Evolutionary conservation across 2,113 vertebrate genomes (phyloP).

Genomic region (Vireo altiloquus): DNA sequence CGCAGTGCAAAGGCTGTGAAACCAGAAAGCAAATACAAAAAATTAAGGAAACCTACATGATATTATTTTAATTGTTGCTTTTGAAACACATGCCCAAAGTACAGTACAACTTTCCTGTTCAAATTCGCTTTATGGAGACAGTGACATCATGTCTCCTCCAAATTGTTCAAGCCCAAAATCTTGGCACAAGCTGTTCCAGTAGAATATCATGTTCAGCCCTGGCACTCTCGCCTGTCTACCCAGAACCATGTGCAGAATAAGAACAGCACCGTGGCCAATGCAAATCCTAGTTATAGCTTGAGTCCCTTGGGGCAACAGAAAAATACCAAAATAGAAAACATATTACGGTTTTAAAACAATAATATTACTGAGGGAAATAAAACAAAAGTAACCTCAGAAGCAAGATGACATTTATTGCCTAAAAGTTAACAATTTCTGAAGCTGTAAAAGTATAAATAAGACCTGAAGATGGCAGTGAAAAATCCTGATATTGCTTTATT

Average conservation of each 20-base stretch:
- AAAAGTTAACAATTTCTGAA: conserved; percentile 53
- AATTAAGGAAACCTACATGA: not conserved
- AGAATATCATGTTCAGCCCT: conserved; percentile 67
- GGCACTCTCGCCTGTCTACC: conserved; percentile 48
- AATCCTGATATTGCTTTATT: conserved; percentile 61
- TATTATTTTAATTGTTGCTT: conserved; percentile 46
- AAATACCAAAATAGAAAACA: conserved; percentile 59
- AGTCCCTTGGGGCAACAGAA: conserved; percentile 46
- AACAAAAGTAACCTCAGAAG: conserved; percentile 31
- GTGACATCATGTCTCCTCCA: conserved; percentile 76
- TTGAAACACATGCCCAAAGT: conserved; percentile 55
- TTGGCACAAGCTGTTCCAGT: conserved; percentile 53
- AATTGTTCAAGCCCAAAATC: conserved; percentile 66
- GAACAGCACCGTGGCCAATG: conserved; percentile 63
- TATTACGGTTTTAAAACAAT: conserved; percentile 49
- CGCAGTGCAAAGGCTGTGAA: conserved; percentile 25
- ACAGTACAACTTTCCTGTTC: conserved; percentile 30
- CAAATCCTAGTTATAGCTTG: conserved; percentile 32
- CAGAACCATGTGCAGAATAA: conserved; percentile 53
- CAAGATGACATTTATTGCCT: conserved; percentile 34
- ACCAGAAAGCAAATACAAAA: conserved; percentile 34
- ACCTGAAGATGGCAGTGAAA: conserved; percentile 50
- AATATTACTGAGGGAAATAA: conserved; percentile 49
- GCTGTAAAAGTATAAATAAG: conserved; percentile 56
- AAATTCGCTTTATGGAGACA: conserved; percentile 60